A percentile compares a stretch with the other conserved stretches of the same genome.
Conservation (phyloP, 1,140 invertebrate genomes). For the Hylyphantes graminicola region DNA sequence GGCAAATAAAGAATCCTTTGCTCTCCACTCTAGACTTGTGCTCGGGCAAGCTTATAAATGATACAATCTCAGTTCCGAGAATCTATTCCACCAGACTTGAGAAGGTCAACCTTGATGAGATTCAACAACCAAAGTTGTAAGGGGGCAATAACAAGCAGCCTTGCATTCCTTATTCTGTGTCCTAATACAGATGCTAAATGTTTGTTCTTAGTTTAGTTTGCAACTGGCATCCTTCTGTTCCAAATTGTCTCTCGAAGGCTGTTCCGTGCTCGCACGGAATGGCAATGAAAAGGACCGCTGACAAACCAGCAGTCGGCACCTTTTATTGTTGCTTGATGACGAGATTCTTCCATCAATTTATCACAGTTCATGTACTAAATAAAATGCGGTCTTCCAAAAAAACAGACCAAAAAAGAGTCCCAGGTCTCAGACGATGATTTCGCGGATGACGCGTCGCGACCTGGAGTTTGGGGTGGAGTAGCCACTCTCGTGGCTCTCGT, state of each 20-base stretch:
- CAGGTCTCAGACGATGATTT: slow-evolving; percentile 90
- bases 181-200: too few species aligned
- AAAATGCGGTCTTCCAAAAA: slow-evolving; percentile 16
- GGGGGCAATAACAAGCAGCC: too few species aligned
- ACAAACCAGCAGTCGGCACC: slow-evolving; percentile 36
- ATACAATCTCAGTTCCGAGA: too few species aligned
- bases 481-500: slow-evolving; percentile 90
- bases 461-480: slow-evolving; percentile 93
- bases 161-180: too few species aligned
- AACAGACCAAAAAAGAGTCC: slow-evolving; percentile 13
- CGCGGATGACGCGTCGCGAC: slow-evolving; percentile 87
- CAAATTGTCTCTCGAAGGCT: slow-evolving; percentile 31
- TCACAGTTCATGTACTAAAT: slow-evolving; percentile 43
- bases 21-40: too few species aligned
- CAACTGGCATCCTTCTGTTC: neutral
- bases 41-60: too few species aligned
- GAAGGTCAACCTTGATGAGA: too few species aligned
- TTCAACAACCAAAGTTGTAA: too few species aligned
- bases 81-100: too few species aligned
- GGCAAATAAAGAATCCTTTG: too few species aligned
- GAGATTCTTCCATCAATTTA: slow-evolving; percentile 38
- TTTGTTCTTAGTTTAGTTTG: too few species aligned
- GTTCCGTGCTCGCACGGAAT: slow-evolving; percentile 51
- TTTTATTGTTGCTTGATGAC: slow-evolving; percentile 13
- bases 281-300: slow-evolving; percentile 21